Conservation (phyloP, 2,113 vertebrate species). For the Hirundichthys speculiger region DNA sequence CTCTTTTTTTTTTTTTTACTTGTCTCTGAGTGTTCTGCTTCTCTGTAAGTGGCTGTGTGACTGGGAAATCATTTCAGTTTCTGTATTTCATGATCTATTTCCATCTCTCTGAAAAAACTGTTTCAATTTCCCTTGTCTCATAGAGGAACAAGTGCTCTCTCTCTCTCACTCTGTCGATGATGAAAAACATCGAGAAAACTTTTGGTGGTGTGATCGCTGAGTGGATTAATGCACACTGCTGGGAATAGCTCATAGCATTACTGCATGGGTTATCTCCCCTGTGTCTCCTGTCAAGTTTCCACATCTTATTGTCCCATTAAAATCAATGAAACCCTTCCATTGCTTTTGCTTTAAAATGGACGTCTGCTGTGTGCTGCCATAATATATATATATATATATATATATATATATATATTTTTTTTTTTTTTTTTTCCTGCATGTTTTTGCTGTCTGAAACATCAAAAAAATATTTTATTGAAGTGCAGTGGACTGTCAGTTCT, state of each 20-base stretch:
- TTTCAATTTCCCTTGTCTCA: constrained; percentile 42
- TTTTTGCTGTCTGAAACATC: constrained; percentile 41
- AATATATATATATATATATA: no score
- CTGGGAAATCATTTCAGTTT: constrained; percentile 70
- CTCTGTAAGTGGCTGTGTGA: constrained; percentile 68
- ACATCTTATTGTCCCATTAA: constrained; percentile 75
- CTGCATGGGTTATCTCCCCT: constrained; percentile 70
- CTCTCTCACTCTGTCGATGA: constrained; percentile 43
- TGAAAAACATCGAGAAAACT: constrained; percentile 69
- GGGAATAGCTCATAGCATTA: constrained; percentile 67
- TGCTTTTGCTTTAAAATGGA: constrained; percentile 59
- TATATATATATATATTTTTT: no score
- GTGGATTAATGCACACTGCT: constrained; percentile 71
- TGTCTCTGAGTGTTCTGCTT: constrained; percentile 48
- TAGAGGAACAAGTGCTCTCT: constrained; percentile 40
- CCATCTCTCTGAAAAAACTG: constrained; percentile 62
- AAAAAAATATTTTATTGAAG: constrained; percentile 11
- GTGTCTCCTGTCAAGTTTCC: constrained; percentile 76
- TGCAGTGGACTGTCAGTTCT: constrained; percentile 28
- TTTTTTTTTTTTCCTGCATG: constrained; percentile 31
- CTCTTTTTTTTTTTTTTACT: constrained; percentile 38
- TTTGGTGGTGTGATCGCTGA: constrained; percentile 64
- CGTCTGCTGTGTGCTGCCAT: constrained; percentile 38
- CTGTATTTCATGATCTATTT: constrained; percentile 76
- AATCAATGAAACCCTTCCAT: constrained; percentile 64